phyloP scores from a whole-genome alignment of 1,140 invertebrate genomes.

The Brachionus manjavacas region DNA sequence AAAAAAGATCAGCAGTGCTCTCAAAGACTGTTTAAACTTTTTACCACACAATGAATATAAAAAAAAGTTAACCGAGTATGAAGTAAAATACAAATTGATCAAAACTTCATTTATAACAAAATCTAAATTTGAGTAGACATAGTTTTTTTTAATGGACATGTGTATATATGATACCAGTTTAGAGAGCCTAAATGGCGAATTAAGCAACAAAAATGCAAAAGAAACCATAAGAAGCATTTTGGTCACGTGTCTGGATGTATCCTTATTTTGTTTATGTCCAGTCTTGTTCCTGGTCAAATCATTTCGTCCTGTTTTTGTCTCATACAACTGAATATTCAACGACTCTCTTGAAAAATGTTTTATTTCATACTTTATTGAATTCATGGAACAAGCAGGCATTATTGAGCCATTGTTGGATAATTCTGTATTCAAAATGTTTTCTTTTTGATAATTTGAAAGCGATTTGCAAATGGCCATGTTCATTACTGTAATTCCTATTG shows the following conservation, averaged over 20 bases:
- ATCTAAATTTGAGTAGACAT: constrained; percentile 19
- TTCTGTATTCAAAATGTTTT: background rate
- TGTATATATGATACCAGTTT: constrained; percentile 16
- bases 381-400: background rate
- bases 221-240: constrained; percentile 37
- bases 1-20: background rate
- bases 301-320: background rate
- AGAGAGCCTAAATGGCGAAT: constrained; percentile 28
- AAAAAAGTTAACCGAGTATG: constrained; percentile 41
- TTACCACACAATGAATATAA: constrained; percentile 39
- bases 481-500: constrained; percentile 13
- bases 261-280: background rate
- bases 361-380: background rate
- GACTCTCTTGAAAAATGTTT: background rate
- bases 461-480: constrained; percentile 22
- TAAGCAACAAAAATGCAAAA: constrained; percentile 27
- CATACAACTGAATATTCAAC: background rate
- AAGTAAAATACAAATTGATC: constrained; percentile 41
- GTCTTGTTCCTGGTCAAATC: background rate
- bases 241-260: constrained; percentile 3
- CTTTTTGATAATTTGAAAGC: constrained; percentile 15
- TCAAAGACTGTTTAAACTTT: constrained; percentile 5
- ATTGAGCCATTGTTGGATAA: background rate
- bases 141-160: constrained; percentile 18
- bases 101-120: constrained; percentile 37